Evolutionary conservation across 2,888 invertebrate species (phyloP), one percentile per base, ranked within the genome.

Genomic region (Nineta flava): DNA sequence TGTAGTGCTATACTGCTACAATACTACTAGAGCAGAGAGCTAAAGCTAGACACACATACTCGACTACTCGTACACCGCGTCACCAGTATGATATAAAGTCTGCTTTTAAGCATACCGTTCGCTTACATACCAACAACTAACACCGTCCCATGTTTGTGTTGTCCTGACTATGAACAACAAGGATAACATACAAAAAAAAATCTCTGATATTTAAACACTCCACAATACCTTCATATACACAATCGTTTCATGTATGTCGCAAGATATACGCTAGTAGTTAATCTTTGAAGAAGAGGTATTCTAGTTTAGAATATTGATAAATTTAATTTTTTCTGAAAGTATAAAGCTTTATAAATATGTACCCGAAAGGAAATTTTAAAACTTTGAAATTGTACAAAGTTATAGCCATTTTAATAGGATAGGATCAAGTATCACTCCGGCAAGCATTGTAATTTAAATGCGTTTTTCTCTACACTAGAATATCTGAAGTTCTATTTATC

Each of bases 41-140:
- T 55, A 55, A 53, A 57, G 57, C 53, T 54, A 49, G 53, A 53
- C 54, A 54, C 57, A 55, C 53, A 57, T n/a, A n/a, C n/a, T n/a
- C n/a, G n/a, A n/a, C n/a, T n/a, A n/a, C n/a, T n/a, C n/a, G n/a
- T n/a, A n/a, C n/a, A n/a, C n/a, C n/a, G n/a, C n/a, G n/a, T n/a
- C n/a, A n/a, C n/a, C n/a, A n/a, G n/a, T n/a, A 53, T 54, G 54
- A 56, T 45, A 17, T 16, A 17, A 9, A 47, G 31, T 43, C 51
- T 5, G 15, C 26, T 17, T 19, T 26, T 26, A 26, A 26, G 5
- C 26, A 26, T 26, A 26, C 7, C 26, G 26, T 26, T 26, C 26
- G 26, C 7, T 26, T 5, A 3, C 26, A n/a, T 26, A 26, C 26
- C 26, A 26, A 19, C 19, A 2, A 19, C 19, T 5, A 19, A 7